Base-by-base conservation (phyloP, 2,797 vertebrate genomes). In the Crenichthys baileyi region DNA sequence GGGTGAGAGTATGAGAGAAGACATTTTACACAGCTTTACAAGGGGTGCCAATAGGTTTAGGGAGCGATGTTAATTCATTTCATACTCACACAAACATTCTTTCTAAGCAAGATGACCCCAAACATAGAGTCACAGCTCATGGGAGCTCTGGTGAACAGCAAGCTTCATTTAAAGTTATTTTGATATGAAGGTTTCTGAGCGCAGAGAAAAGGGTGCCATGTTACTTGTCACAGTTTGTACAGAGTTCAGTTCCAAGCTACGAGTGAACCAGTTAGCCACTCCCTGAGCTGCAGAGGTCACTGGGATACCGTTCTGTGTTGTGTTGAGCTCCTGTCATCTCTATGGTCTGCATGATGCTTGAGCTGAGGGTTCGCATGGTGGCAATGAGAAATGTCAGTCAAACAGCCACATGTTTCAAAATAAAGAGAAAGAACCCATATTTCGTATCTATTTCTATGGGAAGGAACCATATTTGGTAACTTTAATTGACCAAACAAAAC, bases 381-480 rank as follows among this genome's bases (percentile, higher is more conserved):
- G 92, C 88, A 88, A 90, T 94, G 93, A 94, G 94, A 91, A 91
- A 93, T 93, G 89, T 91, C 85, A 85, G 81, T 89, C 90, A 88
- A 78, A 83, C 83, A 89, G 82, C 93, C 90, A 82, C 82, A 85
- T 93, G 94, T 95, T 89, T 24, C 82, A 93, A 86, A 92, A 81
- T 85, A 89, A 88, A 85, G 90, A 31, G 46, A 71, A 60, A 22
- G 39, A 65, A 8, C 29, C 36, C 63, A 41, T 41, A 67, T 67
- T 67, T 67, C 36, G 12, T 67, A 41, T 22, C 20, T 55, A 20
- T 24, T 22, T 55, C 1, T 18, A 20, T 15, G 18, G 22, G 20
- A 24, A 22, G 20, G 22, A 8, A 9, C 36, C 36, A 41, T 67
- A 41, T 67, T 41, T 41, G 36, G 63, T 41, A 41, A 41, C 36